These are phyloP conservation scores for Dendroctonus valens DNA, from an alignment of 1,140 invertebrate species.

Conservation along the genomic window DNA sequence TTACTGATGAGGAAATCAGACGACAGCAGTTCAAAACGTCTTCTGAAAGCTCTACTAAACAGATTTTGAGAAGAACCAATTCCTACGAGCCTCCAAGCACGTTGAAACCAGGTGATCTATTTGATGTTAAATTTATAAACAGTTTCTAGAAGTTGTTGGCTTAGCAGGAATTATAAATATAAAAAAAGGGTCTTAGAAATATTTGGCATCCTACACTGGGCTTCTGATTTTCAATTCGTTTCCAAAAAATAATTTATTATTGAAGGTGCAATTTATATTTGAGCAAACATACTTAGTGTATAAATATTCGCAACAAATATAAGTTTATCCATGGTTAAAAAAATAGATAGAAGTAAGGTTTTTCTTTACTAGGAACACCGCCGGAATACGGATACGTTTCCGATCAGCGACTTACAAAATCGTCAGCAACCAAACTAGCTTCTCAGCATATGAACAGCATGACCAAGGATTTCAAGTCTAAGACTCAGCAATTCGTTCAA, in stretches of 20 bases:
- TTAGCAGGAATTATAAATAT: no score
- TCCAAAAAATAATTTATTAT: no score
- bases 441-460: constrained; percentile 64
- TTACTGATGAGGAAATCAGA: constrained; percentile 36
- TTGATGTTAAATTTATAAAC: no score
- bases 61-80: constrained; percentile 46
- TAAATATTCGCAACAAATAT: no score
- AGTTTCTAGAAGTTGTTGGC: no score
- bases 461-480: constrained; percentile 67
- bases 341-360: no score
- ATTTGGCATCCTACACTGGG: no score
- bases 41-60: constrained; percentile 38
- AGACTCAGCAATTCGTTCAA: constrained; percentile 67
- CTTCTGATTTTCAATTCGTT: no score
- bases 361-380: constrained; percentile 60
- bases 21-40: constrained; percentile 37
- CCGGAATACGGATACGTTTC: constrained; percentile 59
- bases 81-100: constrained; percentile 43
- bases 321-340: no score
- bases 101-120: constrained; percentile 27
- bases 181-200: no score
- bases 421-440: constrained; percentile 56
- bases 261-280: no score
- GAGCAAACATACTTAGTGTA: no score
- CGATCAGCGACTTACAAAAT: constrained; percentile 52